Base-by-base conservation (phyloP, 2,797 vertebrate genomes). In the Pangasius sanitwongsei region DNA sequence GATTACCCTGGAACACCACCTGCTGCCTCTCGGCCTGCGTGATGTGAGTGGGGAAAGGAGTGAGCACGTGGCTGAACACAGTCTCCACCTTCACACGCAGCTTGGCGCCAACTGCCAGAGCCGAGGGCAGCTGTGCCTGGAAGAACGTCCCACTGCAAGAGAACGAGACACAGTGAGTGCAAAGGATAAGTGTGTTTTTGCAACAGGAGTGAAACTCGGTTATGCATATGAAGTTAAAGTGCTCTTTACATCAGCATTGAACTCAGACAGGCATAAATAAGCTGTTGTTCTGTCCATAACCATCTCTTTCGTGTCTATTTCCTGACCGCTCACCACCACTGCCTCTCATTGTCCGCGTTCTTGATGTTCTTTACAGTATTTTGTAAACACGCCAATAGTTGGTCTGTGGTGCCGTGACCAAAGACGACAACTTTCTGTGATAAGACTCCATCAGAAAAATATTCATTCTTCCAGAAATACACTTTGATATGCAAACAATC, bases 1-100 rank as follows among this genome's bases (percentile, higher is more conserved):
- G 99, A 96, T 98, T 99, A 72, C 98, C 98, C 93, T 99, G 98
- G 87, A 99, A 99, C 59, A 99, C 96, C 87, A 99, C 99, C 92
- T 99, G 97, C 95, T 99, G 99, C 20, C 98, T 97, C 94, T 99
- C 98, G 0, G 98, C 97, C 90, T 99, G 99, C 25, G 97, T 98
- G 94, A 99, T 97, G 82, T 99, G 97, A 20, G 96, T 97, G 28
- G 99, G 99, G 93, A 98, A 99, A 0, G 99, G 99, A 92, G 96
- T 97, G 90, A 99, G 96, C 87, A 99, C 97, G 0, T 99, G 99
- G 0, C 97, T 99, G 70, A 97, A 97, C 25, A 97, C 97, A 7
- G 97, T 97, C 93, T 99, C 99, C 74, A 99, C 95, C 75, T 97
- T 95, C 0, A 97, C 95, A n/a, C 97, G 97, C 87, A 98, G 92